Conservation (phyloP, 2,113 vertebrate genomes). For the Pluvialis apricaria region DNA sequence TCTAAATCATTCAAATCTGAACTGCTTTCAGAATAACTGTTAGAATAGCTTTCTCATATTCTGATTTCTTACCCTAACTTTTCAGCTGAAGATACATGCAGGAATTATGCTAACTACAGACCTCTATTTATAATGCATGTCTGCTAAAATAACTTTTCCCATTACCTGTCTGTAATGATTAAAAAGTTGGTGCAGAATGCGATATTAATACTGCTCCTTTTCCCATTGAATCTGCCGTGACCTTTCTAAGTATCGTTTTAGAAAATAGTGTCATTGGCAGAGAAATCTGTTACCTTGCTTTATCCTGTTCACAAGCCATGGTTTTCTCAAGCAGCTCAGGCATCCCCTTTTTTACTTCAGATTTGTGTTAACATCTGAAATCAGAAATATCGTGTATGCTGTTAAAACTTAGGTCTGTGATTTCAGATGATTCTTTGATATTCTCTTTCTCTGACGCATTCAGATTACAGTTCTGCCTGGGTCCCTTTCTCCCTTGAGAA, state of each 20-base stretch:
- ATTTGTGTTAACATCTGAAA: neutral
- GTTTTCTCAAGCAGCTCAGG: neutral
- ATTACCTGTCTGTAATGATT: neutral
- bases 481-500: neutral
- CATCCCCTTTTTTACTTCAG: neutral
- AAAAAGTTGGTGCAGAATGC: neutral
- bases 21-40: neutral
- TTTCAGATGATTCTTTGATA: neutral
- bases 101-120: neutral
- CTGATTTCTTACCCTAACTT: neutral
- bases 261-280: neutral
- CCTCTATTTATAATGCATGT: neutral
- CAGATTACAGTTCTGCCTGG: neutral
- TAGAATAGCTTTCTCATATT: neutral
- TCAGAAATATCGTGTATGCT: accelerated
- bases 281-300: neutral
- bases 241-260: neutral
- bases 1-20: neutral
- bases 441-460: neutral
- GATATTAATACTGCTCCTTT: neutral
- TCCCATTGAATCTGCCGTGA: neutral
- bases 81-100: neutral
- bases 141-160: neutral
- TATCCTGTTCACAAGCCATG: neutral
- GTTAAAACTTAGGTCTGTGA: neutral